Percentiles rank a stretch among this genome's conserved stretches.
Evolutionary conservation across 2,797 vertebrate species (phyloP).

Genomic region (Liparis tanakae): DNA sequence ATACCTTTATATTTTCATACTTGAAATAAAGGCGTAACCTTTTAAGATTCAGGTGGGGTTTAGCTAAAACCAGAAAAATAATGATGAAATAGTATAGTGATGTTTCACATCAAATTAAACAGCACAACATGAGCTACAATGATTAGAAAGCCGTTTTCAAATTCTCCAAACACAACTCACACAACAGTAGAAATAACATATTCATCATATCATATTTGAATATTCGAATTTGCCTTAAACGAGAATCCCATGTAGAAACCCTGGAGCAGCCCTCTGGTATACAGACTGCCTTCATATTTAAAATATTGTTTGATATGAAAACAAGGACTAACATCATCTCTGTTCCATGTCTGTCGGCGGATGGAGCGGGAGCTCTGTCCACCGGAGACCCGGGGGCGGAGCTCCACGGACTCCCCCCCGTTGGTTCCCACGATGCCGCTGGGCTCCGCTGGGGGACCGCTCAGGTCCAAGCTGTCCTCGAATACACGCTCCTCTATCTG

Average conservation of each 20-base stretch:
- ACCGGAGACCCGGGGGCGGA: conserved; percentile 81
- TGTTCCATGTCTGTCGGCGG: conserved; percentile 93
- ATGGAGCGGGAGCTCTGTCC: conserved; percentile 88
- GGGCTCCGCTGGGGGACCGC: conserved; percentile 83
- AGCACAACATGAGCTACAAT: too few relatives aligned
- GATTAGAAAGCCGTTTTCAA: too few relatives aligned
- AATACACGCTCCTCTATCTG: conserved; percentile 87
- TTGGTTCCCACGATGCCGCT: conserved; percentile 84
- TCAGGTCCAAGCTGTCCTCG: conserved; percentile 89
- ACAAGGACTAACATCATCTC: conserved; percentile 89
- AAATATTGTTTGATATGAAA: background rate
- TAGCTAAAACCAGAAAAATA: too few relatives aligned
- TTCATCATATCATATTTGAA: too few relatives aligned
- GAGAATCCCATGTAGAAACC: background rate
- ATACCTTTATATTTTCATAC: background rate
- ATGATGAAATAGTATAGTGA: too few relatives aligned
- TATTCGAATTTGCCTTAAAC: background rate
- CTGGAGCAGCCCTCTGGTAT: background rate
- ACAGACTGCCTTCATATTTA: background rate
- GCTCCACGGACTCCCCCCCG: conserved; percentile 79
- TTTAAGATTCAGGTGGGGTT: too few relatives aligned
- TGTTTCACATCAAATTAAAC: too few relatives aligned
- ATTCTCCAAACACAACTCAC: too few relatives aligned
- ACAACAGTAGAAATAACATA: too few relatives aligned
- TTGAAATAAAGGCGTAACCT: background rate